Conservation (phyloP, 1,140 invertebrate genomes). For the Antheraea mylitta region DNA sequence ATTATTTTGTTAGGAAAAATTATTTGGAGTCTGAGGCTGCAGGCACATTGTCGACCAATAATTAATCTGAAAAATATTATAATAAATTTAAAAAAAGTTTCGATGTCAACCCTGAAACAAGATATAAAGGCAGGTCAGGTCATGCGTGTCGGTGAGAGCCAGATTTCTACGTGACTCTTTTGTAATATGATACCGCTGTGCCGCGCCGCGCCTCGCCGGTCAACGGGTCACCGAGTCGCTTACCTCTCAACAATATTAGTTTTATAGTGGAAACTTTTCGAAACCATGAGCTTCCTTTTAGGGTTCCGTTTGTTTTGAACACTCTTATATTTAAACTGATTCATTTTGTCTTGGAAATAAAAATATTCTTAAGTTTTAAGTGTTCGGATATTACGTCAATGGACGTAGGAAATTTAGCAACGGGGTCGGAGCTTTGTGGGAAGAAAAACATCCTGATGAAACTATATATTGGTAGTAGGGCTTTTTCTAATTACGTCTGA, state of each 20-base stretch:
- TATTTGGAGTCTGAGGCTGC: too few species aligned
- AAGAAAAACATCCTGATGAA: too few species aligned
- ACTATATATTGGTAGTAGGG: too few species aligned
- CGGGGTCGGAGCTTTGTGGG: too few species aligned
- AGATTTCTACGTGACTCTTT: constrained; percentile 30
- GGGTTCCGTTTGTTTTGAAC: neutral
- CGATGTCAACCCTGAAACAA: constrained; percentile 10
- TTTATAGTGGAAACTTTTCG: constrained; percentile 7
- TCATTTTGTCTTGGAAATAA: neutral
- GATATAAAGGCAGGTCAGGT: constrained; percentile 27
- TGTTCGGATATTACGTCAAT: too few species aligned
- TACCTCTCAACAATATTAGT: constrained; percentile 12
- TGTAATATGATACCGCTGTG: constrained; percentile 14
- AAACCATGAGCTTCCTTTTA: neutral
- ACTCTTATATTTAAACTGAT: neutral
- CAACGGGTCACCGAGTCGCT: constrained; percentile 21
- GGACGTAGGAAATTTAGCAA: too few species aligned
- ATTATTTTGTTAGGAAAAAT: too few species aligned
- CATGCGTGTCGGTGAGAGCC: constrained; percentile 21
- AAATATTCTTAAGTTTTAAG: neutral
- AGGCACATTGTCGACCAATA: neutral
- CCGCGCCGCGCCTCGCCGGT: constrained; percentile 1
- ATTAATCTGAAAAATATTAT: neutral
- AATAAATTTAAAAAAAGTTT: neutral
- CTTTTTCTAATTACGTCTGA: too few species aligned